Evolutionary conservation across 1,140 invertebrate species (phyloP), one percentile per base, ranked within the genome.

Genomic region (Heliconius hewitsoni): DNA sequence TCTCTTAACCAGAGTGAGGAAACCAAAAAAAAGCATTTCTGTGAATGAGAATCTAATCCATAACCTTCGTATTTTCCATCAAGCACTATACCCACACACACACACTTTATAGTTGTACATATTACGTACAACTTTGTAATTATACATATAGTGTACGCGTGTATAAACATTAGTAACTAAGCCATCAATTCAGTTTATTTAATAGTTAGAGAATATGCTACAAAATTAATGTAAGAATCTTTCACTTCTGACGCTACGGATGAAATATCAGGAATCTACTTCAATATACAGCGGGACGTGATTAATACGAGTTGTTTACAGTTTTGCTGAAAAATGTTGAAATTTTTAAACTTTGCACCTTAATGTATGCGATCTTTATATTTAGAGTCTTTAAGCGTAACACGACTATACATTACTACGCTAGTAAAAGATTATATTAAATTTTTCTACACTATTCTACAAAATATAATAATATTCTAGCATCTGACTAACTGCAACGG

Each of bases 191-290:
- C 19, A 57, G n/a, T 57, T 52, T 19, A 52, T 52, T 1, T 19
- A 52, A 52, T 52, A 16, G 13, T 18, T 52, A 52, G 8, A 57
- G 19, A 57, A 23, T 57, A 57, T 23, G 8, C 8, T 11, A 57
- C 11, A 57, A 23, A 57, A 57, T 66, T 30, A 66, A 30, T 66
- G 23, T 16, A 27, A 66, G 30, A 30, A 72, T 37, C n/a, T 42
- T 42, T 72, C 39, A 42, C 8, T 71, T 23, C 60, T 76, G 74
- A 76, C 74, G 8, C 39, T 76, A 76, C 42, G 46, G 30, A 71
- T 77, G 66, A 77, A 77, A 71, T 77, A 77, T 77, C 76, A 77
- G 76, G 42, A 71, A 77, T 77, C 76, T 46, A 70, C 76, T 77
- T 72, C 76, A 77, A 77, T 77, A 77, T 77, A 77, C 76, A 66